Percentiles rank a stretch among this genome's conserved stretches.
These are phyloP conservation scores for Apus apus DNA, from an alignment of 2,113 vertebrate species.

Conservation along the genomic window DNA sequence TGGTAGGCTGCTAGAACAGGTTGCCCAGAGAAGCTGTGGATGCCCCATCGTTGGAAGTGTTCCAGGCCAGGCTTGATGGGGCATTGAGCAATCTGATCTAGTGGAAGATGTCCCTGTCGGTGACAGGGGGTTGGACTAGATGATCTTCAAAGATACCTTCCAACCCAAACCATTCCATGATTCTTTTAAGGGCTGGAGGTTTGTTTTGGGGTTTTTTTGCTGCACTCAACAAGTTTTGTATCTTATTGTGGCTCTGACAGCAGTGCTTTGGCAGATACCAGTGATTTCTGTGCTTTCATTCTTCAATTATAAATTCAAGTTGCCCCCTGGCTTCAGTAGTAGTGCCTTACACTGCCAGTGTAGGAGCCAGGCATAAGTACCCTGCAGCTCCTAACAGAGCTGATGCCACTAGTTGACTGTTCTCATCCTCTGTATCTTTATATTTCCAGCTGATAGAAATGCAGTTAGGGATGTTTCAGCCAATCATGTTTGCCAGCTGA, in stretches of 20 bases:
- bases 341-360: not conserved
- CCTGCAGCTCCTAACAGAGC: not conserved
- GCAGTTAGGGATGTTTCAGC: not conserved
- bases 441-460: not conserved
- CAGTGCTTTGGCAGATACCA: not conserved
- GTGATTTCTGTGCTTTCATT: not conserved
- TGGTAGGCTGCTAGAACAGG: not conserved
- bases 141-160: not conserved
- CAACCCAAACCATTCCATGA: not conserved
- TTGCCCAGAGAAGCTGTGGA: not conserved
- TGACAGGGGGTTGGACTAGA: not conserved
- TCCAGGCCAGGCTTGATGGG: not conserved
- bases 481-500: not conserved
- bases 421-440: not conserved
- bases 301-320: not conserved
- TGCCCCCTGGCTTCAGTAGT: not conserved
- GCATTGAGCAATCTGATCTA: not conserved
- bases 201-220: not conserved
- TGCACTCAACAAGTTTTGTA: not conserved
- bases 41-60: not conserved
- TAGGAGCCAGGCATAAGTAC: not conserved
- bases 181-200: not conserved
- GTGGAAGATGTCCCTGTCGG: not conserved
- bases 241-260: not conserved
- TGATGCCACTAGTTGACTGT: not conserved